Percentiles rank a stretch among this genome's conserved stretches.
Conservation (phyloP, 2,113 vertebrate species). For the Ageneiosus marmoratus region DNA sequence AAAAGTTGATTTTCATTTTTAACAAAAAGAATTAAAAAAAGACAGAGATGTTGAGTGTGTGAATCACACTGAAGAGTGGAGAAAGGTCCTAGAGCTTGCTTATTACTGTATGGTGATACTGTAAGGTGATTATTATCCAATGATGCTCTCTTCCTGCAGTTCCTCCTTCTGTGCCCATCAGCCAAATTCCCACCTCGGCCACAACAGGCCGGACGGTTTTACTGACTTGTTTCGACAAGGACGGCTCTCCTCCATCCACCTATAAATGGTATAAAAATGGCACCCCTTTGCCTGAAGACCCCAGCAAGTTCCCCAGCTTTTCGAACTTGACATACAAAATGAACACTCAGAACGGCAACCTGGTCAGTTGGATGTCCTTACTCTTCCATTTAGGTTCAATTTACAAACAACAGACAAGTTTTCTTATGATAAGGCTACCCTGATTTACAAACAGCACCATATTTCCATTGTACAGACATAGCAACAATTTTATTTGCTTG, state of each 20-base stretch:
- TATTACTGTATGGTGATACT: background rate
- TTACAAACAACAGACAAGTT: background rate
- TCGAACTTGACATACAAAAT: slow-evolving; percentile 69
- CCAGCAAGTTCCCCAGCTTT: slow-evolving; percentile 61
- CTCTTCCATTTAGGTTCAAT: background rate
- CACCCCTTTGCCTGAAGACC: slow-evolving; percentile 64
- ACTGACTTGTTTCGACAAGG: slow-evolving; percentile 63
- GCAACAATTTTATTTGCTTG: background rate
- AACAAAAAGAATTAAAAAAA: background rate
- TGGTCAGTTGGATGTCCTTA: slow-evolving; percentile 64
- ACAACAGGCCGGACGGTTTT: slow-evolving; percentile 53
- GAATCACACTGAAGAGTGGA: background rate
- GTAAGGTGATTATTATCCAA: background rate
- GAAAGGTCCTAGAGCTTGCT: background rate
- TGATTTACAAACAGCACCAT: background rate
- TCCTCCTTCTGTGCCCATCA: slow-evolving; percentile 64
- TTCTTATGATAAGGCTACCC: background rate
- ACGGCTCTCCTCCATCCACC: slow-evolving; percentile 64
- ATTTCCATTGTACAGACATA: background rate
- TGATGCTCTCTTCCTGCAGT: slow-evolving; percentile 58
- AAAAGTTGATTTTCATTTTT: background rate
- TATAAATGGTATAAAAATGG: slow-evolving; percentile 72
- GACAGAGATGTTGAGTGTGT: background rate
- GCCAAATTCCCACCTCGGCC: slow-evolving; percentile 63
- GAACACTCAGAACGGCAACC: slow-evolving; percentile 46